Percentiles rank a stretch among this genome's conserved stretches.
These are phyloP conservation scores for Nymphalis urticae DNA, from an alignment of 2,888 invertebrate species.

Conservation along the genomic window DNA sequence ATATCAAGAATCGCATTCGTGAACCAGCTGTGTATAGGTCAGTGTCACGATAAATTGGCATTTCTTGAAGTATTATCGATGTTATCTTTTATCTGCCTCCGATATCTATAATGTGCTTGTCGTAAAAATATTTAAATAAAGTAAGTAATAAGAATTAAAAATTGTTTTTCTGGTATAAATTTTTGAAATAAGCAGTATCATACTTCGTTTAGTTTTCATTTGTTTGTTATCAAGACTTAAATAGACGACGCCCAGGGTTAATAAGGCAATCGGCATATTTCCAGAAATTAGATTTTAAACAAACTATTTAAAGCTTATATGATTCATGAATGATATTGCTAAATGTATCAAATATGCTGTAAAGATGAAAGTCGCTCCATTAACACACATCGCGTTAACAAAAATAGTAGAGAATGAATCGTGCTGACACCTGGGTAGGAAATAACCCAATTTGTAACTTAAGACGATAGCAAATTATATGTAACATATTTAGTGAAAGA, in stretches of 20 bases:
- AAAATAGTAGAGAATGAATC: conserved; percentile 18
- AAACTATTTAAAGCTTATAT: conserved; percentile 1
- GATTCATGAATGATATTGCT: conserved; percentile 25
- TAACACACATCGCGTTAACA: conserved; percentile 27
- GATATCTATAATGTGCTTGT: conserved; percentile 14
- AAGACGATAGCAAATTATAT: neutral
- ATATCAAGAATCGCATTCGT: conserved; percentile 3
- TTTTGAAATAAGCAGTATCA: no score
- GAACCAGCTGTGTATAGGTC: conserved; percentile 25
- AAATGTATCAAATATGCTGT: conserved; percentile 30
- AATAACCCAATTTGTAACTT: conserved; percentile 12
- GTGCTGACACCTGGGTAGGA: conserved; percentile 16
- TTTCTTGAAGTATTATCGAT: conserved; percentile 5
- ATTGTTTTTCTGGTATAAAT: no score
- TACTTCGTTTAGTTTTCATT: no score
- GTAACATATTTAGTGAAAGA: neutral
- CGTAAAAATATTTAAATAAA: conserved; percentile 10
- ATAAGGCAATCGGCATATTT: neutral
- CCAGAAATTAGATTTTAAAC: neutral
- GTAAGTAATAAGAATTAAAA: no score
- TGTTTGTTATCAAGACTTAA: no score
- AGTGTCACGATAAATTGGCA: conserved; percentile 24
- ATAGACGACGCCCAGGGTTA: no score
- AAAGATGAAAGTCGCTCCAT: conserved; percentile 34
- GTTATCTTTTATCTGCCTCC: conserved; percentile 1